Percentiles rank a stretch among this genome's conserved stretches.
Evolutionary conservation across 2,113 vertebrate species (phyloP).

Genomic region (Pygoscelis adeliae): DNA sequence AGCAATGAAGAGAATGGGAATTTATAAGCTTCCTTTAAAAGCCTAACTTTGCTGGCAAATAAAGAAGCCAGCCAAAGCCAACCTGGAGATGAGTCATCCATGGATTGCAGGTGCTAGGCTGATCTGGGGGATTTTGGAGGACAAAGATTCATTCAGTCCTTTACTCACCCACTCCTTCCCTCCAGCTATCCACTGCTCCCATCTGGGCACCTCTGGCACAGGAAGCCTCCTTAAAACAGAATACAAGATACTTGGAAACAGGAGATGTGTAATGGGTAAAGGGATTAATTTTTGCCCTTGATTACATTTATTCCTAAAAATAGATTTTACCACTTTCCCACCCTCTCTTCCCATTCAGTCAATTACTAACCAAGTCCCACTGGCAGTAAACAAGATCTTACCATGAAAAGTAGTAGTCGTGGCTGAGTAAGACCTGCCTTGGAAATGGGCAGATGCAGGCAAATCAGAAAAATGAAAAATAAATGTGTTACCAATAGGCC

Average conservation of each 20-base stretch:
- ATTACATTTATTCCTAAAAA: neutral
- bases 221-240: neutral
- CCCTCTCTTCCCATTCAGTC: neutral
- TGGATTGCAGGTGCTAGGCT: neutral
- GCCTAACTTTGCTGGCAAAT: neutral
- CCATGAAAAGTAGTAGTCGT: neutral
- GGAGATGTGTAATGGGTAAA: neutral
- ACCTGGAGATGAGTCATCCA: neutral
- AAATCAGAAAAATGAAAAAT: neutral
- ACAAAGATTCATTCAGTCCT: neutral
- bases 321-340: neutral
- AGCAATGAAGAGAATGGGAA: neutral
- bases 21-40: neutral
- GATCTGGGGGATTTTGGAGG: neutral
- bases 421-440: neutral
- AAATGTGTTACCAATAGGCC: neutral
- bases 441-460: neutral
- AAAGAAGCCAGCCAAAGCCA: neutral
- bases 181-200: neutral
- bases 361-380: neutral
- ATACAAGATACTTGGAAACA: neutral
- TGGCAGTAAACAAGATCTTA: neutral
- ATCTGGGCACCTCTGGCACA: neutral
- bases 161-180: neutral
- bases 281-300: neutral